Conservation (phyloP, 2,888 invertebrate species). For the Amorpha juglandis region DNA sequence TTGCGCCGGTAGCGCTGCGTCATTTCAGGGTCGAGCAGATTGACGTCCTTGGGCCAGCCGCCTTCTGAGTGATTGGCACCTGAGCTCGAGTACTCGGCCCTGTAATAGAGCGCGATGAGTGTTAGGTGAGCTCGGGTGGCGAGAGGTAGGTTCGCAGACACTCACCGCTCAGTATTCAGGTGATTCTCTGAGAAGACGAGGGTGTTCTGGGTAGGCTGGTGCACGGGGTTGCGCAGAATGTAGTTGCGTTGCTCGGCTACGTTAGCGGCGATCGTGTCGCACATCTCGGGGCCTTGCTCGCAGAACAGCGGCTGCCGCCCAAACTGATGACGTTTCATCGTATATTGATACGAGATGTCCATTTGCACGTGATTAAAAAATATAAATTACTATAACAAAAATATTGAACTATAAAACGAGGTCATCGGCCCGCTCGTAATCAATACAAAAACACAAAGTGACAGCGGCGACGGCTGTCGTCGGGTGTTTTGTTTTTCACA, state of each 20-base stretch:
- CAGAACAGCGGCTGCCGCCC: constrained; percentile 79
- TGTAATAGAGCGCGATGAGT: constrained; percentile 41
- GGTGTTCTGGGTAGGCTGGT: constrained; percentile 72
- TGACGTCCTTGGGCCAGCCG: constrained; percentile 92
- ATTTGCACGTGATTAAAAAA: constrained; percentile 37
- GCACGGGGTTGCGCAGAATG: constrained; percentile 81
- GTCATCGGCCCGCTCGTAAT: neutral
- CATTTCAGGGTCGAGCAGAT: constrained; percentile 86
- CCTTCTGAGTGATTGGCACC: constrained; percentile 91
- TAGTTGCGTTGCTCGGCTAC: constrained; percentile 54
- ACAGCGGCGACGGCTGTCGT: too few relatives aligned
- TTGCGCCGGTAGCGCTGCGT: constrained; percentile 90
- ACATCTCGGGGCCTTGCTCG: constrained; percentile 60
- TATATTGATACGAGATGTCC: constrained; percentile 66
- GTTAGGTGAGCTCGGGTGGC: neutral
- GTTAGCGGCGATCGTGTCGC: constrained; percentile 63
- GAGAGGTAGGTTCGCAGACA: too few relatives aligned
- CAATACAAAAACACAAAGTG: neutral
- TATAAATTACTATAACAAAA: neutral
- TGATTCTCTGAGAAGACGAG: constrained; percentile 66
- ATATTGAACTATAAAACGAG: neutral
- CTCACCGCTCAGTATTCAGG: constrained; percentile 84
- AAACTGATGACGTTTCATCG: constrained; percentile 70
- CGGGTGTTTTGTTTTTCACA: neutral
- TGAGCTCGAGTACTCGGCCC: constrained; percentile 82